Percentiles rank a stretch among this genome's conserved stretches.
Conservation (phyloP, 2,113 vertebrate genomes). For the Cryptoleucopteryx plumbea region DNA sequence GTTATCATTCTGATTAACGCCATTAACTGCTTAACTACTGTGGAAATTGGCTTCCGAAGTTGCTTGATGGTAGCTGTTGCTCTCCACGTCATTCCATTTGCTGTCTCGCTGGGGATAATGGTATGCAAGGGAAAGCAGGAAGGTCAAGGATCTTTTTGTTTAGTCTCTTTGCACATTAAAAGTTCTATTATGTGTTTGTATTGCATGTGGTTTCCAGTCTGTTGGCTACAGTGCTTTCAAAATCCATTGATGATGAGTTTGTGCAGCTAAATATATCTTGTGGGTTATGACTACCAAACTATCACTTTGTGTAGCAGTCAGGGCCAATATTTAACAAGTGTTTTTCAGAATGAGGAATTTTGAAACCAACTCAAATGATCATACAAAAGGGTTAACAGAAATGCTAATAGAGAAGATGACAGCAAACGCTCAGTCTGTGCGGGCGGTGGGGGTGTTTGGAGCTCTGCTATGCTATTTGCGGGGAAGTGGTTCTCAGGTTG, state of each 20-base stretch:
- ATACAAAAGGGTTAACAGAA: slow-evolving; percentile 20
- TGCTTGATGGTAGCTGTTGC: slow-evolving; percentile 15
- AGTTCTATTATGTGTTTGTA: slow-evolving; percentile 67
- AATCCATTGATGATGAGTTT: slow-evolving; percentile 60
- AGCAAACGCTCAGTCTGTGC: not conserved
- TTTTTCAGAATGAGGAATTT: slow-evolving; percentile 27
- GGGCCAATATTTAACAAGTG: slow-evolving; percentile 52
- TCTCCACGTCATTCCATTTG: slow-evolving; percentile 35
- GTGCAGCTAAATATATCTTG: slow-evolving; percentile 59
- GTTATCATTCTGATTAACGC: slow-evolving; percentile 44
- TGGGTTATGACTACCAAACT: slow-evolving; percentile 54
- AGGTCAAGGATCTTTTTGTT: slow-evolving; percentile 68
- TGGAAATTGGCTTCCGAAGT: slow-evolving; percentile 53
- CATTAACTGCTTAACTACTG: slow-evolving; percentile 58
- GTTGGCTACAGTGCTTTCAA: slow-evolving; percentile 24
- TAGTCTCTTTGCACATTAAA: slow-evolving; percentile 66
- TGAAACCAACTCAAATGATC: not conserved
- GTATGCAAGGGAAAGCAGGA: slow-evolving; percentile 61
- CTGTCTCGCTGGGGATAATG: slow-evolving; percentile 52
- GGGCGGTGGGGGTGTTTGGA: not conserved
- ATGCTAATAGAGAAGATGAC: not conserved
- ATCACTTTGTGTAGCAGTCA: slow-evolving; percentile 38
- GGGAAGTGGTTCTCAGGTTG: not conserved
- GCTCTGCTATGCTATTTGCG: not conserved
- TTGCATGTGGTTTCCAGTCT: slow-evolving; percentile 51